Evolutionary conservation across 2,888 invertebrate genomes (phyloP).

Genomic region (Oligia fasciuncula): DNA sequence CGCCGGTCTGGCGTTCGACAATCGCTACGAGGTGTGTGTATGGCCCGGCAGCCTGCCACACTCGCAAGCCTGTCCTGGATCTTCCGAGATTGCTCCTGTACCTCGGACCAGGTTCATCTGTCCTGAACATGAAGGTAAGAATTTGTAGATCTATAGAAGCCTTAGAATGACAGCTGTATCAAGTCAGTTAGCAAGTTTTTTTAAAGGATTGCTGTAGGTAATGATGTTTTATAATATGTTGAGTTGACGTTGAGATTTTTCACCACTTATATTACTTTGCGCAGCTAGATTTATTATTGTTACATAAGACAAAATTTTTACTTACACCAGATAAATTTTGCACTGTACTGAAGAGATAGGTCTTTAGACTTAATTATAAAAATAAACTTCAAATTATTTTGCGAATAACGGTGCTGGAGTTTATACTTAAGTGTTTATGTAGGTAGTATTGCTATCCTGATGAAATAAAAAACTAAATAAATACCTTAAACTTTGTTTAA

Average conservation of each 20-base stretch:
- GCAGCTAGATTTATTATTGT: background rate
- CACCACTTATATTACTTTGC: background rate
- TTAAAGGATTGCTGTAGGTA: background rate
- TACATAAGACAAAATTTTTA: background rate
- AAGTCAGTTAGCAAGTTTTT: background rate
- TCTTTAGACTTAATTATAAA: background rate
- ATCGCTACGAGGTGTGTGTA: constrained; percentile 94
- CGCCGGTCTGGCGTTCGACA: constrained; percentile 93
- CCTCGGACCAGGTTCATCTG: constrained; percentile 92
- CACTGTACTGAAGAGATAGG: background rate
- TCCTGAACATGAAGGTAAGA: constrained; percentile 90
- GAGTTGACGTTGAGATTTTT: background rate
- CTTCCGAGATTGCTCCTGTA: constrained; percentile 94
- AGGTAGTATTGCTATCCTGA: too few relatives aligned
- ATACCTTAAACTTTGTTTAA: background rate
- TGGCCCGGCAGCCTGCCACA: constrained; percentile 94
- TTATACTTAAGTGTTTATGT: background rate
- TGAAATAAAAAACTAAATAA: background rate
- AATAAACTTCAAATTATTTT: background rate
- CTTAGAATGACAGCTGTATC: background rate
- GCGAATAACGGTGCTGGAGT: background rate
- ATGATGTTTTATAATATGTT: background rate
- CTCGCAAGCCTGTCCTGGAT: constrained; percentile 93
- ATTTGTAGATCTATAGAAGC: background rate
- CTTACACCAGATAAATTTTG: background rate